phyloP scores from a whole-genome alignment of 2,888 invertebrate species.

The Pseudococcus viburni region DNA sequence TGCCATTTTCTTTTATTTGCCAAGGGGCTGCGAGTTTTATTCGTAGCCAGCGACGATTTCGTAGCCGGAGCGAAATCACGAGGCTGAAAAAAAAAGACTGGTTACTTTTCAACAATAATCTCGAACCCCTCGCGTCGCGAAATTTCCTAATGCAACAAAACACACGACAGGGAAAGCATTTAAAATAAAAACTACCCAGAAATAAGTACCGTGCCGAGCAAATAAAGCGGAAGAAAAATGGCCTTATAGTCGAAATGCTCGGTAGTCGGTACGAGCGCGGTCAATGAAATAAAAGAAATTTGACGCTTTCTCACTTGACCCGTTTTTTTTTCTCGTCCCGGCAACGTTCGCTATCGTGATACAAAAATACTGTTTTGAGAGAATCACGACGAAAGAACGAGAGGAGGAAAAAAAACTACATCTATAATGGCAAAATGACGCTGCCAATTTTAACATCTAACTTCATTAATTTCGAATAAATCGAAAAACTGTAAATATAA shows the following conservation, averaged over 20 bases:
- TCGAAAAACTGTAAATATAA: conserved; percentile 34
- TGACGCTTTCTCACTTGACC: conserved; percentile 41
- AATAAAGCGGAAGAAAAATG: conserved; percentile 40
- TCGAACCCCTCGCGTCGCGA: background rate
- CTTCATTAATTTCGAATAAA: conserved; percentile 65
- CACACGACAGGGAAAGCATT: conserved; percentile 11
- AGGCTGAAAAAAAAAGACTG: background rate
- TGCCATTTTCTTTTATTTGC: conserved; percentile 30
- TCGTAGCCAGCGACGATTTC: conserved; percentile 15
- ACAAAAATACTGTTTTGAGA: background rate
- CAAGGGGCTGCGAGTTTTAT: background rate
- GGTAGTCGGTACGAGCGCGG: background rate
- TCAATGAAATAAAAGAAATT: conserved; percentile 50
- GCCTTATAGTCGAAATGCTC: conserved; percentile 15
- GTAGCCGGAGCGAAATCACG: background rate
- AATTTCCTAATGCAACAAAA: conserved; percentile 7
- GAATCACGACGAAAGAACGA: background rate
- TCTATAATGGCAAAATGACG: conserved; percentile 54
- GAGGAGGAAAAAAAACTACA: background rate
- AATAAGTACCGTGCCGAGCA: background rate
- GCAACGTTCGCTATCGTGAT: background rate
- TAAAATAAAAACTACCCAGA: conserved; percentile 33
- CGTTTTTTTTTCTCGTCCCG: conserved; percentile 10
- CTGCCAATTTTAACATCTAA: conserved; percentile 63
- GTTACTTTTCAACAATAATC: conserved; percentile 41